A percentile compares a stretch with the other conserved stretches of the same genome.
These are phyloP conservation scores for Cyclophora punctaria DNA, from an alignment of 2,888 invertebrate genomes.

Conservation along the genomic window DNA sequence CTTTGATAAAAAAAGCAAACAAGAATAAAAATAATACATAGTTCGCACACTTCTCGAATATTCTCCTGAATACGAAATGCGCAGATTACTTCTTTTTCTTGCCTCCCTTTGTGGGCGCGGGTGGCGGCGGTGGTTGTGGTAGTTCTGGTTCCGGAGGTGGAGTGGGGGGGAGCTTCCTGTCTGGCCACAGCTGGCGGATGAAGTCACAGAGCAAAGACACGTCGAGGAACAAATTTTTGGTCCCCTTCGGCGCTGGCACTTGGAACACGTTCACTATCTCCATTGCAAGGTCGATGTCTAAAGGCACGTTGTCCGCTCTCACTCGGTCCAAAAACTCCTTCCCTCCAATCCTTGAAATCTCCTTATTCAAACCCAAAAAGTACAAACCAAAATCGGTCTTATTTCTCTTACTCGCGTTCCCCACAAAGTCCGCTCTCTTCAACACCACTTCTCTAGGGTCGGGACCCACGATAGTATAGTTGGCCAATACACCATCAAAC, in stretches of 20 bases:
- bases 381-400: constrained; percentile 24
- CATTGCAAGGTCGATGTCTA: constrained; percentile 28
- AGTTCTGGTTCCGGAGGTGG: constrained; percentile 26
- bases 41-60: not conserved
- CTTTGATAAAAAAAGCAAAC: too few relatives aligned
- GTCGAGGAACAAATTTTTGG: constrained; percentile 25
- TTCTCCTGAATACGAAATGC: constrained; percentile 1
- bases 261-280: constrained; percentile 28
- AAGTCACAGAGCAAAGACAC: constrained; percentile 32
- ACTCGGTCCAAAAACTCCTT: constrained; percentile 17
- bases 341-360: constrained; percentile 9
- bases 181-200: constrained; percentile 39
- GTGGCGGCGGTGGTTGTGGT: constrained; percentile 2
- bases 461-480: constrained; percentile 25
- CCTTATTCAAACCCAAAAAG: constrained; percentile 23
- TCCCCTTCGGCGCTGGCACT: constrained; percentile 27
- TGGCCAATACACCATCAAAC: constrained; percentile 25
- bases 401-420: constrained; percentile 17
- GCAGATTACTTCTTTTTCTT: constrained; percentile 3
- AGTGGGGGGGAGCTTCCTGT: constrained; percentile 33
- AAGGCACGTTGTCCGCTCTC: constrained; percentile 11
- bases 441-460: constrained; percentile 31
- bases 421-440: constrained; percentile 30
- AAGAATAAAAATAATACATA: too few relatives aligned
- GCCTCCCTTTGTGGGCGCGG: not conserved